phyloP scores from a whole-genome alignment of 2,797 vertebrate genomes.

The Margarornis squamiger region DNA sequence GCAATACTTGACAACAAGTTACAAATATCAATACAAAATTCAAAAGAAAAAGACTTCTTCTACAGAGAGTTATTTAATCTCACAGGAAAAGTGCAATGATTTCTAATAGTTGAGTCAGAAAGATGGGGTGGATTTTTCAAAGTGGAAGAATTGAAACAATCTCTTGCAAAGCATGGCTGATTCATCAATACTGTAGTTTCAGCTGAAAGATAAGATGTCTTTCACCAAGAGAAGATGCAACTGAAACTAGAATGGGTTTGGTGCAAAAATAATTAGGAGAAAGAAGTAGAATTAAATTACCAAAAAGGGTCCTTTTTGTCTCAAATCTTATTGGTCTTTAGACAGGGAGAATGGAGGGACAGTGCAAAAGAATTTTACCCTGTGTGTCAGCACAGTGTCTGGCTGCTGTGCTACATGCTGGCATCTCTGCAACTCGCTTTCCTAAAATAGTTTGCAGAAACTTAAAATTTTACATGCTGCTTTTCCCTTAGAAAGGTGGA shows the following conservation, averaged over 20 bases:
- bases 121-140: rapidly evolving
- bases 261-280: background rate
- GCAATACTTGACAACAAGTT: background rate
- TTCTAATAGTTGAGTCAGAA: background rate
- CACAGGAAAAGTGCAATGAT: background rate
- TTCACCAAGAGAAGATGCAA: background rate
- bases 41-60: background rate
- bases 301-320: background rate
- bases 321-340: background rate
- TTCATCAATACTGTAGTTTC: background rate
- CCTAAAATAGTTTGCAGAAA: background rate
- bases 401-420: background rate
- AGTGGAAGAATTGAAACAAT: background rate
- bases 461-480: background rate
- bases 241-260: background rate
- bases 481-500: background rate
- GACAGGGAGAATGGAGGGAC: background rate
- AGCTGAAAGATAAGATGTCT: background rate
- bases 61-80: background rate
- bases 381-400: background rate
- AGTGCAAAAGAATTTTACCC: background rate
- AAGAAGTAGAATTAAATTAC: background rate
- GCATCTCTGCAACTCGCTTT: background rate
- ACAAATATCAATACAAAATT: background rate
- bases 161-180: background rate